A percentile compares a stretch with the other conserved stretches of the same genome.
phyloP scores from a whole-genome alignment of 1,140 invertebrate genomes.

The Drosophila baimaii region DNA sequence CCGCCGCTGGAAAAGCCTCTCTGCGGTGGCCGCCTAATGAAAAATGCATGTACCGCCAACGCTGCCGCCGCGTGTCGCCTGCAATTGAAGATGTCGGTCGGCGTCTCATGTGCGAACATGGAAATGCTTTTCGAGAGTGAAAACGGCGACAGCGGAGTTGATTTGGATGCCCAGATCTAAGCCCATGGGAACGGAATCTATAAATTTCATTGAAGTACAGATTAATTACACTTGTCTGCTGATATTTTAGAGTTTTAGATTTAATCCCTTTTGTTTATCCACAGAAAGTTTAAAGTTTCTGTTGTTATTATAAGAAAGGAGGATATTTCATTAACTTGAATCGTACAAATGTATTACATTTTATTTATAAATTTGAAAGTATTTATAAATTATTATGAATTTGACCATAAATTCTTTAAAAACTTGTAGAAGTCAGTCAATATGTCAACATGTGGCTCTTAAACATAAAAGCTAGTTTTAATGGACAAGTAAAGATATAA shows the following conservation, averaged over 20 bases:
- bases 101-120: conserved; percentile 20
- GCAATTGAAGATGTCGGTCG: conserved; percentile 29
- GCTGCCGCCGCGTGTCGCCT: conserved; percentile 9
- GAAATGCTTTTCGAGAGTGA: conserved; percentile 29
- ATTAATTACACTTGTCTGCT: conserved; percentile 41
- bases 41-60: conserved; percentile 41
- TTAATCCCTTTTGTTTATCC: neutral
- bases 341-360: no score
- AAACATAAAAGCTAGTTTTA: no score
- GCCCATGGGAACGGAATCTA: neutral
- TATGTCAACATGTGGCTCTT: no score
- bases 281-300: fast-evolving
- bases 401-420: no score
- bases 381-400: no score
- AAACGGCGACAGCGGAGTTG: neutral
- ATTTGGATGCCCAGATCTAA: neutral
- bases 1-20: conserved; percentile 12
- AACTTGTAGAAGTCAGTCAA: no score
- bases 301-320: no score
- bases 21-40: conserved; percentile 30
- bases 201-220: conserved; percentile 60
- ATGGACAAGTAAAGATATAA: no score
- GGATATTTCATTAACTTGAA: no score
- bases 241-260: neutral
- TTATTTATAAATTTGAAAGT: no score